Conservation (phyloP, 1,140 invertebrate species). For the Schlechtendalia chinensis region DNA sequence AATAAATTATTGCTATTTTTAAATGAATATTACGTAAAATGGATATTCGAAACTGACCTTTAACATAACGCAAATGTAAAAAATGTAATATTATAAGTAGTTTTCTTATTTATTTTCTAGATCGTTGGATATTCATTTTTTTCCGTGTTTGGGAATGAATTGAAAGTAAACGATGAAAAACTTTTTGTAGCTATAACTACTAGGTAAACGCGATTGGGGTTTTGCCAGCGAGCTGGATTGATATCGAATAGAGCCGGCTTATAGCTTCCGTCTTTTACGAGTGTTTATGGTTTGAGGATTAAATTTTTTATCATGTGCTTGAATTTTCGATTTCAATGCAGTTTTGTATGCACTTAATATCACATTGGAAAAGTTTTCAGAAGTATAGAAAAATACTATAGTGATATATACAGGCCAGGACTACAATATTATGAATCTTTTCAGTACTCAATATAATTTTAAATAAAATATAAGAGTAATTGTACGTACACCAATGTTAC, state of each 20-base stretch:
- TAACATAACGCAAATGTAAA: not conserved
- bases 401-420: not conserved
- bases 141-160: not conserved
- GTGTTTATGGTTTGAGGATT: slow-evolving; percentile 2
- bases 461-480: not conserved
- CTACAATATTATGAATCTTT: not conserved
- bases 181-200: not conserved
- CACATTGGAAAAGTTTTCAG: not conserved
- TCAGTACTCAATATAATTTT: not conserved
- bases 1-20: slow-evolving; percentile 6
- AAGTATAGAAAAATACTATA: not conserved
- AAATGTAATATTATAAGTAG: slow-evolving; percentile 15
- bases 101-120: slow-evolving; percentile 26
- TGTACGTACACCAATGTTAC: not conserved
- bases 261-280: slow-evolving; percentile 2
- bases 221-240: slow-evolving; percentile 4
- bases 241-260: not conserved
- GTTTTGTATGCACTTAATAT: not conserved
- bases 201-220: not conserved
- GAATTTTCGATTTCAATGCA: not conserved
- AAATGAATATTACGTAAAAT: not conserved
- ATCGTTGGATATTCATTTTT: slow-evolving; percentile 15
- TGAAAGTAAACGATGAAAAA: slow-evolving; percentile 14
- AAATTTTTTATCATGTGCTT: slow-evolving; percentile 6
- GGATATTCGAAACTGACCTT: not conserved